Base-by-base conservation (phyloP, 2,113 vertebrate species). In the Corythornis vintsioides region DNA sequence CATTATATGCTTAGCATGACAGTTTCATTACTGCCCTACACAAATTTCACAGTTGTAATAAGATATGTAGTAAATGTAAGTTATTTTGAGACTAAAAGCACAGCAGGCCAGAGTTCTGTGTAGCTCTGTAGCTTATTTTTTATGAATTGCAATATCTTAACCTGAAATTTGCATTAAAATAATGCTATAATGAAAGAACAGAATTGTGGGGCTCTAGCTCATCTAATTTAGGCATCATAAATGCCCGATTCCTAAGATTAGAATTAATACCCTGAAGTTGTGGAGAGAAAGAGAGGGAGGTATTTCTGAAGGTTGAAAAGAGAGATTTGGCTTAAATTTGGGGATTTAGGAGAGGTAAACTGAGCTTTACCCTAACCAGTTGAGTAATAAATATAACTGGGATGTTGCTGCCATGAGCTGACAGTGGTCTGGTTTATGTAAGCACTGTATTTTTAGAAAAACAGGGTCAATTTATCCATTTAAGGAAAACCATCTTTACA, bases 11-110 rank as follows among this genome's bases (percentile, higher is more conserved):
- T 97, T 96, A 97, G 81, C 66, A 77, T 67, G 94, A 88, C 86
- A 95, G 83, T 89, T 97, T 98, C 96, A 97, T 97, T 95, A 96
- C 84, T 90, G 74, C 82, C 88, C 82, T 95, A 95, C 69, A 48
- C 78, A 95, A 92, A 95, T 97, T 97, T 96, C 97, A 96, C 73
- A 82, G 84, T 61, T 96, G 84, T 70, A 97, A 95, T 97, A 95
- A 92, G 92, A 93, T 83, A 95, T 22, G 25, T 94, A 94, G 96
- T 96, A 97, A 95, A 95, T 89, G 31, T 88, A 93, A 96, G 81
- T 93, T 97, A 96, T 97, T 96, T 95, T 90, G 84, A 94, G 93
- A 80, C 82, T 93, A 86, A 95, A 90, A 93, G 17, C 90, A 89
- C 92, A 95, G 86, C 87, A 90, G 80, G 76, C 86, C 61, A 83